Evolutionary conservation across 2,797 vertebrate genomes (phyloP), one percentile per base, ranked within the genome.

Genomic region (Dicrostonyx torquatus): DNA sequence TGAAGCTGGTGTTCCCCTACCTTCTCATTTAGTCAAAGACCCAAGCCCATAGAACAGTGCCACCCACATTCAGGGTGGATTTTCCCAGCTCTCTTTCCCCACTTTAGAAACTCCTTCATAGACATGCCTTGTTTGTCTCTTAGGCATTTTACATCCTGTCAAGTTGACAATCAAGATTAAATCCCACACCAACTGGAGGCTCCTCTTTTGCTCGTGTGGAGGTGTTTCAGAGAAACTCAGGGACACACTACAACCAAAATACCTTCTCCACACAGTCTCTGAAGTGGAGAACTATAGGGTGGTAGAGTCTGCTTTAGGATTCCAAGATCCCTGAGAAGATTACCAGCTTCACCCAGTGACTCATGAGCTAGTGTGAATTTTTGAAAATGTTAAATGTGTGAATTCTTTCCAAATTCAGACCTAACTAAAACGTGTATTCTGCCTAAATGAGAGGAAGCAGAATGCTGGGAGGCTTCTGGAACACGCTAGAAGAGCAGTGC

Each of bases 381-480:
- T 93, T 90, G 15, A 88, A 97, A 94, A 90, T 70, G 53, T 80
- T 94, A 95, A 88, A 92, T 73, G 66, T 89, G 66, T 95, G 58
- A 90, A 90, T 97, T 94, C 77, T 96, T 94, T 97, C 89, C 88
- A 95, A 95, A 93, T 88, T 90, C 58, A 96, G 95, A 94, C 72
- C 64, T n/a, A n/a, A 70, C 29, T 78, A 40, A 95, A 94, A 93
- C 92, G 68, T 90, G 66, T 95, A 94, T 86, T 94, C 29, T 95
- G 40, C 50, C 73, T 78, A 50, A 68, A 87, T 93, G 24, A 91
- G 26, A 88, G 62, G 58, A 70, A 92, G 64, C 34, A 14, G 66
- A 87, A 79, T n/a, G 58, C 11, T 53, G 0, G 64, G 55, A 60
- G 29, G 37, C 62, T 84, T 92, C 90, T 34, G 26, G 55, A 93